Evolutionary conservation across 2,113 vertebrate genomes (phyloP), one percentile per base, ranked within the genome.

Genomic region (Leptobrachium leishanense): DNA sequence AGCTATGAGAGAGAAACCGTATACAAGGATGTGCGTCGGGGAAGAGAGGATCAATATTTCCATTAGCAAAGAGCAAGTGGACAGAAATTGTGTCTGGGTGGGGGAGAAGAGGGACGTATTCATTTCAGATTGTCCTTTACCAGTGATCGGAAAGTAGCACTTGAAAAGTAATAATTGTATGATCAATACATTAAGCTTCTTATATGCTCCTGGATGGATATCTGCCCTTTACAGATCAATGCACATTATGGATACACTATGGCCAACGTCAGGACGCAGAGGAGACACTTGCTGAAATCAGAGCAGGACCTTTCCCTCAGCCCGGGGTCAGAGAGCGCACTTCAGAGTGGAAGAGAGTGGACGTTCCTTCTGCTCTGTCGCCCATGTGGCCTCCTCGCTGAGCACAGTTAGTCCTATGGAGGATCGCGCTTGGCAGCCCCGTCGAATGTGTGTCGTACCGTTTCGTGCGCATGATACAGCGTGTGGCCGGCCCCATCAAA

Each of bases 21-120:
- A 9, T 2, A 39, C 40, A 69, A 41, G 42, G 9, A 50, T n/a
- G 54, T 31, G 55, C 3, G 70, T 77, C 31, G 68, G 75, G 54
- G 54, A 66, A 70, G 55, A 20, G 10, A 9, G 50, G 68, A 79
- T 79, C 76, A 72, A 79, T 79, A 79, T 65, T 13, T 63, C 76
- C 63, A 72, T 79, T 79, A 79, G 68, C 5, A 65, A 42, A 41
- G 57, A 68, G n/a, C 66, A 50, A 77, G 68, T 46, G 70, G 76
- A 71, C 67, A 62, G 75, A 68, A 69, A 69, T 43, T 44, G 9
- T 10, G 68, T 54, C 76, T 55, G 68, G 68, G 71, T 46, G 55
- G 76, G 67, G 72, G 11, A 65, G 55, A 31, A 31, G 20, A 79
- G 68, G 68, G 20, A 70, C 15, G 65, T 65, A 72, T 65, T 79